Base-by-base conservation (phyloP, 2,888 invertebrate species). In the Aphidius colemani region DNA sequence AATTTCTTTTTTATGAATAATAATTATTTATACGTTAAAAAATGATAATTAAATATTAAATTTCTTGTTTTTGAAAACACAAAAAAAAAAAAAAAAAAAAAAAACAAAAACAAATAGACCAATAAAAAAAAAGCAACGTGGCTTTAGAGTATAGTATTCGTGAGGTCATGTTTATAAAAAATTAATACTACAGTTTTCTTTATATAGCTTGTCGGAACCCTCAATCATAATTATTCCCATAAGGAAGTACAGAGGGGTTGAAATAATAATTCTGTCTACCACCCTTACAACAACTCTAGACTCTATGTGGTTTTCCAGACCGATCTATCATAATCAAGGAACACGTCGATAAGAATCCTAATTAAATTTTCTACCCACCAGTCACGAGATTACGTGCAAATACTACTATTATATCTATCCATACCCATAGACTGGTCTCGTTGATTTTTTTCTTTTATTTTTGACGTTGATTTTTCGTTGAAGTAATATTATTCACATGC, bases 271-370 rank as follows among this genome's bases (percentile, higher is more conserved):
- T 41, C 58, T 30, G 8, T 48, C 44, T 62, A 9, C 30, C 44
- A 44, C 45, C 41, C 56, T 49, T 50, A n/a, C 51, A 18, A 53
- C 51, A 50, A 59, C 63, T 59, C 56, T 61, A 55, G 61, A 65
- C 63, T 61, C 63, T 45, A 9, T 30, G 53, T 13, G 57, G 56
- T 51, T 53, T 11, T 13, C 39, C 48, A 43, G 60, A 58, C 53
- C 71, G 66, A 75, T 74, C 71, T 71, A 70, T 75, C 72, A 73
- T 71, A 71, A 73, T 70, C 69, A 67, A 66, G 67, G 67, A 71
- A 71, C 70, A 66, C 67, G 67, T 63, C 70, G 70, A 72, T 72
- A 72, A 72, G 69, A 72, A 74, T 73, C 71, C 73, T 74, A 74
- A 74, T 75, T 75, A 73, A 70, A 72, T 70, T 70, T 69, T 60